These are phyloP conservation scores for Poeciliopsis turrubarensis DNA, from an alignment of 2,113 vertebrate species.

Conservation along the genomic window DNA sequence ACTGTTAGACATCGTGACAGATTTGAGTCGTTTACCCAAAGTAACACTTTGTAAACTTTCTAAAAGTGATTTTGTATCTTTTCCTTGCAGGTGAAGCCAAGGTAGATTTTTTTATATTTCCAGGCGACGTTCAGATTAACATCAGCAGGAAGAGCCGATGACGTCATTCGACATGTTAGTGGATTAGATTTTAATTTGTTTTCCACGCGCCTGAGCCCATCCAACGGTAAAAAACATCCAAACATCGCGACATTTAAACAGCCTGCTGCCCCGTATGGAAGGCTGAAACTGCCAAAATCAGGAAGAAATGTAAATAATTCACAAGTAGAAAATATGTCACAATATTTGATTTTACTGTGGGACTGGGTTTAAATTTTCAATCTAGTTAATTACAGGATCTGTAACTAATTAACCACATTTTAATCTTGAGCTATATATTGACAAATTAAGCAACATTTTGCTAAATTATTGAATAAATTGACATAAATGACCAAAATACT, in stretches of 20 bases:
- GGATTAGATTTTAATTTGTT: conserved; percentile 61
- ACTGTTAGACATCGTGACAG: conserved; percentile 22
- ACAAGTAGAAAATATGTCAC: background rate
- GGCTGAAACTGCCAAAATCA: conserved; percentile 1
- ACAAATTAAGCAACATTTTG: no score
- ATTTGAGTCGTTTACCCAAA: conserved; percentile 49
- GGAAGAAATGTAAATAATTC: background rate
- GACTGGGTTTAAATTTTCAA: no score
- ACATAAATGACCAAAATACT: no score
- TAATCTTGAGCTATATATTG: no score
- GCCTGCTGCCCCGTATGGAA: background rate
- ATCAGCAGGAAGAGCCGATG: conserved; percentile 14
- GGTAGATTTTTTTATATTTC: conserved; percentile 65
- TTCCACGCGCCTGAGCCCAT: conserved; percentile 33
- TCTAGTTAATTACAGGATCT: no score
- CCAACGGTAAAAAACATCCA: conserved; percentile 1
- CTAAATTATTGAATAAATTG: no score
- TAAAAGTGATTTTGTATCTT: conserved; percentile 72
- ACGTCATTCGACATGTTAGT: conserved; percentile 19
- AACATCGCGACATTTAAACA: background rate
- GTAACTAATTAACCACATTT: no score
- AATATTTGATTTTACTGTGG: background rate
- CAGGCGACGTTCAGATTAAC: conserved; percentile 44
- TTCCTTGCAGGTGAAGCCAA: conserved; percentile 52
- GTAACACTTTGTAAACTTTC: conserved; percentile 70